Evolutionary conservation across 2,113 vertebrate genomes (phyloP), one percentile per base, ranked within the genome.

Genomic region (Colinus virginianus): DNA sequence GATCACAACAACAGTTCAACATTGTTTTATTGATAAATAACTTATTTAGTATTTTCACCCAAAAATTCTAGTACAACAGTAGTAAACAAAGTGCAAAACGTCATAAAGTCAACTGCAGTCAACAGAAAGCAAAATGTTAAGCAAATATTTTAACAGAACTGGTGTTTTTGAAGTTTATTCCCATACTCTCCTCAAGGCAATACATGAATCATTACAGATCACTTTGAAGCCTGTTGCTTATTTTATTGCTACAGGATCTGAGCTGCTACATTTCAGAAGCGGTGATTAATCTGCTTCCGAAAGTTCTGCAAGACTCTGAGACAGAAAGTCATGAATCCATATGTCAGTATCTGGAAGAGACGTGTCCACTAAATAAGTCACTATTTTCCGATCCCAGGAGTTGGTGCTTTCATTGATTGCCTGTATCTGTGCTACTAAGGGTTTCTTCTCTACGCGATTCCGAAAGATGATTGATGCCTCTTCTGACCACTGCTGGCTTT

Each of bases 321-420:
- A 98, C 97, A 99, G 98, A 80, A 99, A 97, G 90, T 98, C 98
- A 96, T 99, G 98, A 96, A 99, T 98, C 99, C 99, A 99, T 67
- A 98, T 69, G 78, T 99, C 99, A 13, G 90, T 97, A 43, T 98
- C 97, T 58, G 98, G 97, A 83, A 97, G 45, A 3, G 98, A 95
- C 1, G 99, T 99, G 97, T 99, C 99, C 95, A 99, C 99, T 11
- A 99, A 98, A 81, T 98, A 99, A 64, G 98, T 97, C 2, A 98
- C 97, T 66, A 98, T 93, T 96, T 97, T 98, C 85, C 97, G 95
- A 79, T 98, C 98, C 98, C 98, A 98, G 10, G 97, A 94, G 61
- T 98, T 96, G 7, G 96, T 21, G 23, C 98, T 96, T 49, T 98
- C 98, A 51, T 96, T 94, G 58, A 99, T 95, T 9, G 98, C 88